These are phyloP conservation scores for Gambelia wislizenii DNA, from an alignment of 2,797 vertebrate species.

Conservation along the genomic window DNA sequence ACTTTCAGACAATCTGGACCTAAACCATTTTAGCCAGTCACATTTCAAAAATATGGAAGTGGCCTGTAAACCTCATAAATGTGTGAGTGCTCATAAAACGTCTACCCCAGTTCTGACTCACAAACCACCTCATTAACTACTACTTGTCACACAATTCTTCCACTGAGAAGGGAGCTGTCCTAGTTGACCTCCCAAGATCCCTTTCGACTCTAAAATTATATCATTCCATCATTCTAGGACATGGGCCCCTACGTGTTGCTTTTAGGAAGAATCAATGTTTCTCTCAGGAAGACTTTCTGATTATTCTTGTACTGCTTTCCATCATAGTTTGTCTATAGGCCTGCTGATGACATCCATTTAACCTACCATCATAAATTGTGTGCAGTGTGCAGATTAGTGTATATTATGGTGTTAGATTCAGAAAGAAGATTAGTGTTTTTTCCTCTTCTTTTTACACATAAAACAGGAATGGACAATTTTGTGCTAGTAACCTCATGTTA, in stretches of 20 bases:
- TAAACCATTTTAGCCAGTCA: too few species aligned
- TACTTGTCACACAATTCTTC: too few species aligned
- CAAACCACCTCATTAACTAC: too few species aligned
- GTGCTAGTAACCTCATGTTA: constrained; percentile 52
- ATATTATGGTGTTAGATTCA: constrained; percentile 52
- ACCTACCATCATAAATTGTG: constrained; percentile 42
- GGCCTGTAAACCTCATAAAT: too few species aligned
- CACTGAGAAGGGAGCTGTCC: too few species aligned
- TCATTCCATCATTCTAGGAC: not conserved
- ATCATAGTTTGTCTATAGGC: not conserved
- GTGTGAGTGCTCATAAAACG: too few species aligned
- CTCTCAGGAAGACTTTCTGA: not conserved
- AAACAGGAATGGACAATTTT: constrained; percentile 30
- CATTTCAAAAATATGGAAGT: too few species aligned
- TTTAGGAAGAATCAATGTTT: not conserved
- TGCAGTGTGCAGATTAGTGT: not conserved
- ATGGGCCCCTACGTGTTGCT: not conserved
- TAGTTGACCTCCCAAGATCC: too few species aligned
- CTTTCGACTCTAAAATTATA: too few species aligned
- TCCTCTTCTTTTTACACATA: constrained; percentile 30
- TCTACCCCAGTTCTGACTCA: too few species aligned
- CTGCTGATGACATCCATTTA: constrained; percentile 24
- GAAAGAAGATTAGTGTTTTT: constrained; percentile 44
- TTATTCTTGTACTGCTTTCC: not conserved
- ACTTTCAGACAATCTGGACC: too few species aligned